Percentiles rank a stretch among this genome's conserved stretches.
phyloP scores from a whole-genome alignment of 2,113 vertebrate species.

The Pseudopipra pipra region DNA sequence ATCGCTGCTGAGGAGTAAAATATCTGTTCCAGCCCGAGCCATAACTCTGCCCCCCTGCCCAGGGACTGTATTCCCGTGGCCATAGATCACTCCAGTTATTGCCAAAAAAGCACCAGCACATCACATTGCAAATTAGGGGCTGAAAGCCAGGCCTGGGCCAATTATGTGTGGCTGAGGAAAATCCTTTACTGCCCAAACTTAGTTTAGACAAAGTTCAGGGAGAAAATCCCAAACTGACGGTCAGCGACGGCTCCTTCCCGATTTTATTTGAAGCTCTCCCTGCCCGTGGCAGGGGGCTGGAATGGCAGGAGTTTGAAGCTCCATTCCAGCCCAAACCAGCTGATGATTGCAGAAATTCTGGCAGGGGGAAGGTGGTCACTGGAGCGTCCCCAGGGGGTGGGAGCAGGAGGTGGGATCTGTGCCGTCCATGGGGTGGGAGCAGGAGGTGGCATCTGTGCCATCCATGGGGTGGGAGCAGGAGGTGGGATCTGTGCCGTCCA shows the following conservation, averaged over 20 bases:
- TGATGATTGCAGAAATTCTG: background rate
- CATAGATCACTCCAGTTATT: constrained; percentile 58
- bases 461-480: rapidly evolving
- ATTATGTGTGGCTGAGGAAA: constrained; percentile 1
- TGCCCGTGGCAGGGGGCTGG: background rate
- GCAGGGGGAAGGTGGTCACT: too few species aligned
- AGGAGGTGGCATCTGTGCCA: background rate
- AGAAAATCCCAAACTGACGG: background rate
- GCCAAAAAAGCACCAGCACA: constrained; percentile 54
- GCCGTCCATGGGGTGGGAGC: rapidly evolving
- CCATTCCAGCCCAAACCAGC: background rate
- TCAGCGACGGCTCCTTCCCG: background rate
- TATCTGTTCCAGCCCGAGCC: constrained; percentile 55
- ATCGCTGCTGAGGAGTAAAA: constrained; percentile 70
- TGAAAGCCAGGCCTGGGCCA: background rate
- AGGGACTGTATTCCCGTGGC: constrained; percentile 20
- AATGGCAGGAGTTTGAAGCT: background rate
- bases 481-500: too few species aligned
- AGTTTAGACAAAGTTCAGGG: constrained; percentile 1
- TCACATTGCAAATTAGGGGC: constrained; percentile 57
- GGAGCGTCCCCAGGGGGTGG: rapidly evolving
- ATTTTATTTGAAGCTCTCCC: background rate
- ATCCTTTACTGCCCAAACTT: constrained; percentile 5
- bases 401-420: background rate
- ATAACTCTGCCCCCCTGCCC: constrained; percentile 65